Evolutionary conservation across 2,113 vertebrate species (phyloP), one percentile per base, ranked within the genome.

Genomic region (Zootoca vivipara): DNA sequence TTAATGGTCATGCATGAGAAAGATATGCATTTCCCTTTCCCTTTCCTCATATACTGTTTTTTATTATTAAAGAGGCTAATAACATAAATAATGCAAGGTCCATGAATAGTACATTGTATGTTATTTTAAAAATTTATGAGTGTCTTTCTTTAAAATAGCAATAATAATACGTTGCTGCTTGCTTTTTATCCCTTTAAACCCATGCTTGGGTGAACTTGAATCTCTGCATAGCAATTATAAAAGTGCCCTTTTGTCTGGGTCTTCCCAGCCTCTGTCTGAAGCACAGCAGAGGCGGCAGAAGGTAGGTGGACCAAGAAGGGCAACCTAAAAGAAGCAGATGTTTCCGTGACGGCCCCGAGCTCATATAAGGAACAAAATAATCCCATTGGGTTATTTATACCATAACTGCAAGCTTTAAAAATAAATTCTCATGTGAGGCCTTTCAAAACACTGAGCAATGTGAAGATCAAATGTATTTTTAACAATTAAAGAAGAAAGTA

Each of bases 91-190:
- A 97, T 95, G 89, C 85, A 96, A 40, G 75, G 91, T 93, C 92
- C 89, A 91, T 93, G 91, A 95, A 93, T 0, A 24, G 89, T 84
- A 94, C 56, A 90, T 40, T 91, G 88, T 67, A 69, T 93, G 93
- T 90, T 83, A 92, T 92, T 94, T 97, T 89, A 97, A 97, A 96
- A 96, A 97, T 96, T 96, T 91, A 97, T 95, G 88, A 26, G 90
- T 90, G 91, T 94, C 89, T 90, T 93, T 88, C 62, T 35, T 18
- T 38, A 30, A 46, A 70, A 62, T 62, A 62, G 12, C 16, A 62
- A 73, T 90, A 93, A 95, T 92, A 92, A 84, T 92, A 94, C 95
- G 91, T 87, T 89, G 87, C 80, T 85, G 65, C 91, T 80, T 90
- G 79, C 88, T 90, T 92, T 95, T 93, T 93, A 87, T 64, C 58